Percentiles rank a stretch among this genome's conserved stretches.
These are phyloP conservation scores for Arctopsyche grandis DNA, from an alignment of 1,140 invertebrate genomes.

Conservation along the genomic window DNA sequence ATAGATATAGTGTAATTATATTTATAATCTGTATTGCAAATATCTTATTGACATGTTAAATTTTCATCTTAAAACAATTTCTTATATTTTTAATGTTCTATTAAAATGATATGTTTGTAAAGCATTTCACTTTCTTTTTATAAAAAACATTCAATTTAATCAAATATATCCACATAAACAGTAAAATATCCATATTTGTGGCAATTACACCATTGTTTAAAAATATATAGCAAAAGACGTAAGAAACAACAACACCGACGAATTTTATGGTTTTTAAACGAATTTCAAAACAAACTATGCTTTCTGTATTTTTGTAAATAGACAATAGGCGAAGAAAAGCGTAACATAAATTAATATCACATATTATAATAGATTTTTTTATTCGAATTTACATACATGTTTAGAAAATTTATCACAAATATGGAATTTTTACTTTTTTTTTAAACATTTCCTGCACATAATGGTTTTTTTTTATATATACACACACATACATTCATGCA, in stretches of 20 bases:
- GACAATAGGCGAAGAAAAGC: too few species aligned
- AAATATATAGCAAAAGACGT: not conserved
- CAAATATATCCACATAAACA: not conserved
- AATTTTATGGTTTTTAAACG: too few species aligned
- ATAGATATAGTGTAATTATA: not conserved
- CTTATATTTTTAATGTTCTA: slow-evolving; percentile 25
- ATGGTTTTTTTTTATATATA: slow-evolving; percentile 3
- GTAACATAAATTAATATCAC: too few species aligned
- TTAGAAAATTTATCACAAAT: not conserved
- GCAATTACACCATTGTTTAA: not conserved
- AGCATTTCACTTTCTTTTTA: slow-evolving; percentile 47
- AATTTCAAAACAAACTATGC: too few species aligned
- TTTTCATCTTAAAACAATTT: slow-evolving; percentile 8
- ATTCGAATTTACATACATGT: too few species aligned
- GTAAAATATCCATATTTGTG: not conserved
- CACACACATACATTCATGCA: slow-evolving; percentile 12
- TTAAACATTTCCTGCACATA: not conserved
- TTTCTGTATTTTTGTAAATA: too few species aligned
- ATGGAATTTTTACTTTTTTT: not conserved
- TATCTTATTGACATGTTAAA: not conserved
- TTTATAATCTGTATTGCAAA: slow-evolving; percentile 26
- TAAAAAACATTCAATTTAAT: slow-evolving; percentile 34
- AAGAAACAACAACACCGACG: too few species aligned
- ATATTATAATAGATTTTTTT: too few species aligned
- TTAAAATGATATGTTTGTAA: slow-evolving; percentile 55